Evolutionary conservation across 1,140 invertebrate species (phyloP).

Genomic region (Procambarus virginalis): DNA sequence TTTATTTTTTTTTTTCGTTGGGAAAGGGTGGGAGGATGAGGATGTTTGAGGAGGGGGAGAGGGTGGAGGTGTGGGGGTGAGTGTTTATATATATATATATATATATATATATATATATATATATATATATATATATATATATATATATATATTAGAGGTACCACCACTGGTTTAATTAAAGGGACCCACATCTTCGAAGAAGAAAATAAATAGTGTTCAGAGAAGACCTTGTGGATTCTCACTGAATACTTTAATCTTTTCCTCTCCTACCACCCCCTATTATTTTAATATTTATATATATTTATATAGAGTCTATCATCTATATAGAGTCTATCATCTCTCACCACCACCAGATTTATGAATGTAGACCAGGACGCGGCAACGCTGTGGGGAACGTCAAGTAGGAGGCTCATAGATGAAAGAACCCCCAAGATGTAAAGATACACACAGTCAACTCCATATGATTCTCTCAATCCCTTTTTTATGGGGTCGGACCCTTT

Average conservation of each 20-base stretch:
- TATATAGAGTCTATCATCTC: neutral
- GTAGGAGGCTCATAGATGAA: constrained; percentile 48
- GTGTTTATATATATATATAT: neutral
- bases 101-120: too few species aligned
- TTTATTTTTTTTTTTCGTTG: neutral
- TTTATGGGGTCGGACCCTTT: constrained; percentile 62
- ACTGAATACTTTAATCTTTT: too few species aligned
- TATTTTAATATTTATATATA: too few species aligned
- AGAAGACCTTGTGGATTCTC: too few species aligned
- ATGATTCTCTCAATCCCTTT: constrained; percentile 65
- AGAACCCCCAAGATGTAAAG: constrained; percentile 60
- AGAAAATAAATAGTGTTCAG: too few species aligned
- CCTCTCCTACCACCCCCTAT: too few species aligned
- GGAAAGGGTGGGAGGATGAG: neutral
- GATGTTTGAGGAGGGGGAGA: neutral
- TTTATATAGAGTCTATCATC: too few species aligned
- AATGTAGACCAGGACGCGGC: neutral
- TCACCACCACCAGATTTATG: neutral
- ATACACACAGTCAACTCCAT: constrained; percentile 65
- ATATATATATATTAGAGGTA: too few species aligned
- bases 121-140: too few species aligned
- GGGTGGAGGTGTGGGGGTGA: neutral
- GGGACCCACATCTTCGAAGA: too few species aligned
- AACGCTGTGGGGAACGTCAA: constrained; percentile 36
- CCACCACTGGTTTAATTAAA: too few species aligned